Conservation (phyloP, 2,797 vertebrate genomes). For the Clarias laeviceps region DNA sequence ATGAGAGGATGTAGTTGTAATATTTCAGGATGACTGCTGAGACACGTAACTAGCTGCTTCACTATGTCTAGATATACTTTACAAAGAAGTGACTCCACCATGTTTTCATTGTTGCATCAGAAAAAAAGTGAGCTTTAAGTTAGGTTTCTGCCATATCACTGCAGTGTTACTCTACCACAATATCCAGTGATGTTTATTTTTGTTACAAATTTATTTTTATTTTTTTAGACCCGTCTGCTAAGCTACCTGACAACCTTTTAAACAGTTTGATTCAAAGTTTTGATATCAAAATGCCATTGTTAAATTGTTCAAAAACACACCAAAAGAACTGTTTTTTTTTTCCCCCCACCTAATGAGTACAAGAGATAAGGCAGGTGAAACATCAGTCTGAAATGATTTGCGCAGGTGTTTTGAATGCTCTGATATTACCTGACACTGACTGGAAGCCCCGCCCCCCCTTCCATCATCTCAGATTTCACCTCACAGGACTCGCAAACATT, state of each 20-base stretch:
- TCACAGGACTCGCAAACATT: neutral
- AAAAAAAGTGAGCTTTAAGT: neutral
- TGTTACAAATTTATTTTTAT: neutral
- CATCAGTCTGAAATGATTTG: neutral
- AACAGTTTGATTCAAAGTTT: neutral
- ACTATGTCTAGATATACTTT: neutral
- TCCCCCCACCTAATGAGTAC: neutral
- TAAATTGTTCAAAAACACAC: neutral
- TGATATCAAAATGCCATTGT: too few species aligned
- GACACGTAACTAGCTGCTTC: neutral
- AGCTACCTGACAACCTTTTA: neutral
- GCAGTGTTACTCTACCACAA: neutral
- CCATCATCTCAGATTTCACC: neutral
- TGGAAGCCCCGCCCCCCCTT: neutral
- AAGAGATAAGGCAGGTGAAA: neutral
- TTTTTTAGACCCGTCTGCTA: neutral
- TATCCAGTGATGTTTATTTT: neutral
- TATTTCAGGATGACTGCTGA: neutral
- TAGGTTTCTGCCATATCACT: neutral
- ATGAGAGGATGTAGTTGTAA: neutral
- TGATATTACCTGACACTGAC: neutral
- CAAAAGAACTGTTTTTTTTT: neutral
- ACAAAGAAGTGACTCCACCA: neutral
- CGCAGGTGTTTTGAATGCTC: neutral
- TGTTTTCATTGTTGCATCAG: neutral